Conservation (phyloP, 2,888 invertebrate genomes). For the Heterodera filipjevi region DNA sequence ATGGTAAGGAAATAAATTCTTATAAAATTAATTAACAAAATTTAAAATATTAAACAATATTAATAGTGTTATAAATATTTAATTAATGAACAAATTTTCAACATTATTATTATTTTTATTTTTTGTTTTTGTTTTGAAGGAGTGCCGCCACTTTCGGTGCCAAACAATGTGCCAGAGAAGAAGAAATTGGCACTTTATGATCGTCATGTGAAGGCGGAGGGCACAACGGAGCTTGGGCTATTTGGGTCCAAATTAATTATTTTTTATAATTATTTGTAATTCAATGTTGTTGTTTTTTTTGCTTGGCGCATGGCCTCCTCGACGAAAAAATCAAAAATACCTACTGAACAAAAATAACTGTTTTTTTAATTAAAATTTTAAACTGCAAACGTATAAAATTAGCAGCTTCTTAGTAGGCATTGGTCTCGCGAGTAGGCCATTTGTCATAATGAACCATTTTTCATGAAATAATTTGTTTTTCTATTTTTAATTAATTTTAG, state of each 20-base stretch:
- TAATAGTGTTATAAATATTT: not conserved
- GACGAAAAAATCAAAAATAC: no score
- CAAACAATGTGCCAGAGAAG: slow-evolving; percentile 27
- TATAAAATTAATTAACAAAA: not conserved
- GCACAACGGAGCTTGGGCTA: slow-evolving; percentile 13
- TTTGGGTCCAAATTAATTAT: not conserved
- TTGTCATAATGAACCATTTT: no score
- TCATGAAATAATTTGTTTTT: not conserved
- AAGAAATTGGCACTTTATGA: slow-evolving; percentile 45
- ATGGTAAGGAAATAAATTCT: not conserved
- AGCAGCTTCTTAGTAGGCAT: no score
- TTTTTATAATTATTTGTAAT: not conserved
- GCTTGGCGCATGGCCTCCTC: no score
- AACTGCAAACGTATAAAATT: no score
- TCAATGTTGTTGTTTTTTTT: not conserved
- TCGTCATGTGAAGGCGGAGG: slow-evolving; percentile 37
- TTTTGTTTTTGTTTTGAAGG: no score
- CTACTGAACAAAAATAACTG: no score
- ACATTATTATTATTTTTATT: not conserved
- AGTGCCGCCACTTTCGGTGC: not conserved
- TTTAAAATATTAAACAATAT: no score
- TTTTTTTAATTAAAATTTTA: no score
- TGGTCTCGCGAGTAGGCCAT: no score
- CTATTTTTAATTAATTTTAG: slow-evolving; percentile 33
- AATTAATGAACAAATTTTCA: no score